phyloP scores from a whole-genome alignment of 2,888 invertebrate genomes.

The Coelogynopora nodosa region DNA sequence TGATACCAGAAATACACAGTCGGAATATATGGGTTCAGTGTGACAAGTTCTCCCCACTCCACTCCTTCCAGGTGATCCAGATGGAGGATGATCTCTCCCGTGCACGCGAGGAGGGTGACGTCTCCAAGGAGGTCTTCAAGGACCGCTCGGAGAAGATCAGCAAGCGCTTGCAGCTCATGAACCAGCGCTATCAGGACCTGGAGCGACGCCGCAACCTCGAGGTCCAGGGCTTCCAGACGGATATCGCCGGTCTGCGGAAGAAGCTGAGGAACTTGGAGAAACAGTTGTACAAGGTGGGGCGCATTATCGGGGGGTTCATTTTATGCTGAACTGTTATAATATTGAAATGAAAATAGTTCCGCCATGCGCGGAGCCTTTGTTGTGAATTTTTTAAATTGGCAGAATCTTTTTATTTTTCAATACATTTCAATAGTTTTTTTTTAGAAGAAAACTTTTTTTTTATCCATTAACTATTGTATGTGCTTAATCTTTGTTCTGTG shows the following conservation, averaged over 20 bases:
- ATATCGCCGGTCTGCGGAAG: constrained; percentile 60
- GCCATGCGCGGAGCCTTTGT: background rate
- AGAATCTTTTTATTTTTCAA: background rate
- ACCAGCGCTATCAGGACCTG: constrained; percentile 59
- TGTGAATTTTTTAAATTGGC: background rate
- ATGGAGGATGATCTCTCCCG: constrained; percentile 51
- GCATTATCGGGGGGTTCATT: too few species aligned
- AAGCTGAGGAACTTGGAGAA: constrained; percentile 61
- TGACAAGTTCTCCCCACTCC: too few species aligned
- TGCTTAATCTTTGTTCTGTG: too few species aligned
- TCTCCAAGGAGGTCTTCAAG: constrained; percentile 60
- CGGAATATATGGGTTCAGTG: too few species aligned
- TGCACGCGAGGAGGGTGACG: constrained; percentile 60
- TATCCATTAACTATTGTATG: too few species aligned
- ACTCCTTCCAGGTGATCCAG: constrained; percentile 57
- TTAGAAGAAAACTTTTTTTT: too few species aligned
- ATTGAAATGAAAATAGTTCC: background rate
- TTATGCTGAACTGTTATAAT: too few species aligned
- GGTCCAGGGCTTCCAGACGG: constrained; percentile 63
- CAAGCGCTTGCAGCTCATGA: constrained; percentile 59
- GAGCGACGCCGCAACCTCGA: constrained; percentile 61
- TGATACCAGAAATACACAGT: too few species aligned
- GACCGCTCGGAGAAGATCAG: constrained; percentile 60
- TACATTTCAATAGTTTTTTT: background rate
- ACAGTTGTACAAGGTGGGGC: constrained; percentile 59